phyloP scores from a whole-genome alignment of 2,113 vertebrate species.

The Eubucco bourcierii region DNA sequence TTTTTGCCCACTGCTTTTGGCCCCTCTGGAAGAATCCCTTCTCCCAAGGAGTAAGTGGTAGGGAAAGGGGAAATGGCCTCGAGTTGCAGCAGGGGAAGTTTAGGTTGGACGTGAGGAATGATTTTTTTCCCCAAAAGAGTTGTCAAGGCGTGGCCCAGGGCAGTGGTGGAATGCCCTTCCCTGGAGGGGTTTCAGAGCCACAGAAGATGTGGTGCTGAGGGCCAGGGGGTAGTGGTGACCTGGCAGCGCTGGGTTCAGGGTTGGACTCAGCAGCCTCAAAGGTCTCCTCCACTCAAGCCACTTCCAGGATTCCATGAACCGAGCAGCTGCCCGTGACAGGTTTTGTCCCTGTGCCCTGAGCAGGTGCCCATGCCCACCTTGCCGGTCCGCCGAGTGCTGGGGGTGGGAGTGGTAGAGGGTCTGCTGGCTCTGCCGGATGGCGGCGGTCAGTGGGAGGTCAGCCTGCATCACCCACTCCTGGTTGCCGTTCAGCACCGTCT shows the following conservation, averaged over 20 bases:
- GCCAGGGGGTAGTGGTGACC: neutral
- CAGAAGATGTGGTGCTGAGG: neutral
- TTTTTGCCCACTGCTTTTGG: neutral
- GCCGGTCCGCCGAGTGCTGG: conserved; percentile 88
- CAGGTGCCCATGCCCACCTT: conserved; percentile 80
- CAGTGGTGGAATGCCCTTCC: neutral
- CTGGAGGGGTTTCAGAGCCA: neutral
- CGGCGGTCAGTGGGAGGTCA: conserved; percentile 94
- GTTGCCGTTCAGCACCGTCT: conserved; percentile 95
- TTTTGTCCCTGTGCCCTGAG: fast-evolving
- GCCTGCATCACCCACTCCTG: conserved; percentile 99
- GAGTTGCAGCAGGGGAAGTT: neutral
- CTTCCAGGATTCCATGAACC: neutral
- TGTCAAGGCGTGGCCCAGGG: neutral
- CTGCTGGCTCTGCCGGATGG: conserved; percentile 98
- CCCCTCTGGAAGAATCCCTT: neutral
- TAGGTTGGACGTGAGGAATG: neutral
- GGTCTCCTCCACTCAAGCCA: neutral
- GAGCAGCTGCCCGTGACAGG: neutral
- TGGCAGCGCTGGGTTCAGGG: neutral
- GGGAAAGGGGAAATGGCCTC: neutral
- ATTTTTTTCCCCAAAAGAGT: neutral
- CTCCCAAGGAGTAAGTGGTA: neutral
- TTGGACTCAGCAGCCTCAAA: neutral
- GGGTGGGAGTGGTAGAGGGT: conserved; percentile 92